Conservation (phyloP, 1,140 invertebrate genomes). For the Trypoxylus dichotomus region DNA sequence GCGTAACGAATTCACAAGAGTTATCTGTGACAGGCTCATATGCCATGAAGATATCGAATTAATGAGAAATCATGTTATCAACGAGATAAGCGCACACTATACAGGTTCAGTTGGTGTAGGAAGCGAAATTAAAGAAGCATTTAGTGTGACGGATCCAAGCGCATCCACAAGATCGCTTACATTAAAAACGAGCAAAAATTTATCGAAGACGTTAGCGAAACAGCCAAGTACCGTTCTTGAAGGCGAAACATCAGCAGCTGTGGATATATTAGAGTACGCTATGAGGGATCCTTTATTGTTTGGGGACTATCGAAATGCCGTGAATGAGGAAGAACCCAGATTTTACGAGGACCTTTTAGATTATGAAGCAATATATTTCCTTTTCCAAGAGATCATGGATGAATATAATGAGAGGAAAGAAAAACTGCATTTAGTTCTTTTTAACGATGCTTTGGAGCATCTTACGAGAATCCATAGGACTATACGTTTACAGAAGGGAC, state of each 20-base stretch:
- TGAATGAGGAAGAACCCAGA: conserved; percentile 74
- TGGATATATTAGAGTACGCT: conserved; percentile 66
- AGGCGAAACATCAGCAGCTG: conserved; percentile 42
- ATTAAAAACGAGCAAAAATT: too few species aligned
- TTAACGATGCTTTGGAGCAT: conserved; percentile 88
- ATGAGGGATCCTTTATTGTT: conserved; percentile 82
- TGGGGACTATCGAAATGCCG: conserved; percentile 84
- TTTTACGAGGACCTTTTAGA: conserved; percentile 88
- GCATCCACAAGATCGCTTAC: too few species aligned
- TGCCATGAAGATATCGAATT: conserved; percentile 61
- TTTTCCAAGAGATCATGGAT: conserved; percentile 87
- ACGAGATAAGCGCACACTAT: conserved; percentile 57
- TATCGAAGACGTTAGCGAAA: not conserved
- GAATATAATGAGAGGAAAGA: conserved; percentile 76
- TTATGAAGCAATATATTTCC: conserved; percentile 79
- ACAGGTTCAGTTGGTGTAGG: conserved; percentile 35
- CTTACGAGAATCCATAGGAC: conserved; percentile 78
- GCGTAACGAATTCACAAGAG: conserved; percentile 85
- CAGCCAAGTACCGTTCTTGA: conserved; percentile 50
- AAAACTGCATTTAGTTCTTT: conserved; percentile 80
- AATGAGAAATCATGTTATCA: conserved; percentile 56
- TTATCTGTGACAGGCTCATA: conserved; percentile 85
- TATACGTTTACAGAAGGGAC: conserved; percentile 75
- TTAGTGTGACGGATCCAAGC: not conserved
- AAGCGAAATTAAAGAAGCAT: conserved; percentile 25